A percentile compares a stretch with the other conserved stretches of the same genome.
phyloP scores from a whole-genome alignment of 2,113 vertebrate species.

The Gobio gobio region DNA sequence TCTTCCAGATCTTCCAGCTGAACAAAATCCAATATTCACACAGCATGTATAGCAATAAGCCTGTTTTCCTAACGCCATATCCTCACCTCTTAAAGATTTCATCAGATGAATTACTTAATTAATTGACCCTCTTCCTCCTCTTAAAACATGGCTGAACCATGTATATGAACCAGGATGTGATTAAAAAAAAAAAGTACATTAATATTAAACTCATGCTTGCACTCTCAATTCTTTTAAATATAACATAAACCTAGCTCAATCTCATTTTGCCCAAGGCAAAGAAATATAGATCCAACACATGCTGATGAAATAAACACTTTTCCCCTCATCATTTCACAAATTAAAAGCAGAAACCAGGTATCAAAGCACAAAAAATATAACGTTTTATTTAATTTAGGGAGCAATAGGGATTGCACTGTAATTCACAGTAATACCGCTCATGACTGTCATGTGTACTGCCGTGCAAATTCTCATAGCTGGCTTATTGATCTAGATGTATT shows the following conservation, averaged over 20 bases:
- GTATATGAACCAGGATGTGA: not conserved
- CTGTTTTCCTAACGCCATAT: not conserved
- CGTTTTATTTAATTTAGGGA: not conserved
- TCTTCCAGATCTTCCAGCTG: conserved; percentile 54
- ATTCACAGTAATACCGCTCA: not conserved
- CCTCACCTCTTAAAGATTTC: not conserved
- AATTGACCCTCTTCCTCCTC: not conserved
- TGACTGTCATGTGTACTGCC: not conserved
- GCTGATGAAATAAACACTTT: conserved; percentile 26
- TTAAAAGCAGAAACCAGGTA: conserved; percentile 9
- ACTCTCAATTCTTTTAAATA: not conserved
- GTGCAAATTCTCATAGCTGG: not conserved
- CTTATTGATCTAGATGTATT: not conserved
- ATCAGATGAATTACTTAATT: conserved; percentile 23
- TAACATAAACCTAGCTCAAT: conserved; percentile 6
- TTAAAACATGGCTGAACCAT: not conserved
- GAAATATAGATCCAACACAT: conserved; percentile 36
- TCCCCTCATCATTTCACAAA: not conserved
- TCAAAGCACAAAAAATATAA: not conserved
- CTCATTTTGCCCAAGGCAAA: conserved; percentile 9
- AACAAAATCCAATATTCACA: conserved; percentile 9
- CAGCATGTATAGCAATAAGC: not conserved
- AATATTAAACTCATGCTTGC: not conserved
- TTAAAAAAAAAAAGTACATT: not conserved
- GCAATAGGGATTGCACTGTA: not conserved